Evolutionary conservation across 2,888 invertebrate genomes (phyloP), one percentile per base, ranked within the genome.

Genomic region (Harpagoxenus sublaevis): DNA sequence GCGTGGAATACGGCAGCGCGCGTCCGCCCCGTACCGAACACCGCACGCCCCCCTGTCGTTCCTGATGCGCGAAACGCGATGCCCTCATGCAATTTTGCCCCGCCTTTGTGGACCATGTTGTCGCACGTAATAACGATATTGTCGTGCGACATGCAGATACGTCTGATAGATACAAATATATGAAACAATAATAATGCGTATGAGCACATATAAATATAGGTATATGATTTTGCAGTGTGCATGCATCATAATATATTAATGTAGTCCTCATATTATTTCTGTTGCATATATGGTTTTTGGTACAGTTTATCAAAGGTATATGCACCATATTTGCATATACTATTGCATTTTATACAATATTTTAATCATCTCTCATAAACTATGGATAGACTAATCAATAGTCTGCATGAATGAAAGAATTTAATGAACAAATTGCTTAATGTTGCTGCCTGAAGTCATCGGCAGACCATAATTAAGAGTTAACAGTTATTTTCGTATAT

Each of bases 91-190:
- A 57, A 70, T 28, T 75, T 83, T 48, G 73, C 63, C 74, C 83
- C 79, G 87, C 85, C 86, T 89, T 89, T 89, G 87, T 88, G 84
- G 87, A 86, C 83, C 86, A 89, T 82, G 86, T 84, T 85, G 82
- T 87, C 84, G 89, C 88, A 89, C 88, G 89, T 92, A 93, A 93
- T 93, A 93, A 93, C 91, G 90, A 90, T 90, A 89, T 90, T 89
- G 89, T 91, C 91, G 87, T 87, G 87, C 86, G 86, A 23, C 23
- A 23, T 23, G 90, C 91, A 93, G 90, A 79, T 66, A 45, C 18
- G 18, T 53, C n/a, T 63, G 60, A 31, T 75, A 35, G 1, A 68
- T 45, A 18, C 39, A 23, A 18, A 57, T 39, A 35, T 35, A 23
- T 10, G 18, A 48, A 74, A 18, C 62, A 28, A 45, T 45, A 60